Evolutionary conservation across 2,888 invertebrate genomes (phyloP).

Genomic region (Pyrgus malvae): DNA sequence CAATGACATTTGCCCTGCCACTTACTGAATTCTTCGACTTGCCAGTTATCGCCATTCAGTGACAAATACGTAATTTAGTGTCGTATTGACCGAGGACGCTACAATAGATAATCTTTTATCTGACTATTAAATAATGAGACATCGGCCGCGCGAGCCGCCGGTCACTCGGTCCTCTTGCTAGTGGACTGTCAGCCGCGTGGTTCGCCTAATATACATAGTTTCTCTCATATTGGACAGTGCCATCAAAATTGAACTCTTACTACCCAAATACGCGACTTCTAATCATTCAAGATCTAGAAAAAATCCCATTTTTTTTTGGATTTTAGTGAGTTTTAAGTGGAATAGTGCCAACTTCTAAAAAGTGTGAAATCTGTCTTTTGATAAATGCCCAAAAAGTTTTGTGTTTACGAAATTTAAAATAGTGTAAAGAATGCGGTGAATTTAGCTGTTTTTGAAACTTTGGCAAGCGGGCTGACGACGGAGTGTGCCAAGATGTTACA

Average conservation of each 20-base stretch:
- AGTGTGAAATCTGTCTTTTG: background rate
- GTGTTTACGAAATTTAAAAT: conserved; percentile 12
- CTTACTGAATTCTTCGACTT: conserved; percentile 32
- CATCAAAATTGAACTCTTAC: background rate
- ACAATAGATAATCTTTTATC: conserved; percentile 79
- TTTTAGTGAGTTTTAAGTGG: background rate
- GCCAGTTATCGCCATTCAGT: conserved; percentile 44
- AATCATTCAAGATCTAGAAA: background rate
- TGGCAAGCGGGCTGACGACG: conserved; percentile 48
- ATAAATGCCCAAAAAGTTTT: background rate
- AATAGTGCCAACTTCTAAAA: background rate
- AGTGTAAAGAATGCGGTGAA: conserved; percentile 47
- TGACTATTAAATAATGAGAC: conserved; percentile 75
- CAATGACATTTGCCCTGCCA: conserved; percentile 14
- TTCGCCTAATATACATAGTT: conserved; percentile 4
- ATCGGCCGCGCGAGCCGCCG: conserved; percentile 46
- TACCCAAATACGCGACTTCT: background rate
- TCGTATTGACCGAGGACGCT: conserved; percentile 68
- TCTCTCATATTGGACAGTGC: conserved; percentile 5
- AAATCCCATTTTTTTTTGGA: background rate
- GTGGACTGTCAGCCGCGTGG: conserved; percentile 30
- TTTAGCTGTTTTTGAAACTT: conserved; percentile 46
- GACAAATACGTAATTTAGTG: conserved; percentile 61
- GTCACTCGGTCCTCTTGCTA: conserved; percentile 48
- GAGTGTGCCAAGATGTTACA: conserved; percentile 56